A percentile compares a stretch with the other conserved stretches of the same genome.
Evolutionary conservation across 2,888 invertebrate genomes (phyloP).

Genomic region (Crioceris asparagi): DNA sequence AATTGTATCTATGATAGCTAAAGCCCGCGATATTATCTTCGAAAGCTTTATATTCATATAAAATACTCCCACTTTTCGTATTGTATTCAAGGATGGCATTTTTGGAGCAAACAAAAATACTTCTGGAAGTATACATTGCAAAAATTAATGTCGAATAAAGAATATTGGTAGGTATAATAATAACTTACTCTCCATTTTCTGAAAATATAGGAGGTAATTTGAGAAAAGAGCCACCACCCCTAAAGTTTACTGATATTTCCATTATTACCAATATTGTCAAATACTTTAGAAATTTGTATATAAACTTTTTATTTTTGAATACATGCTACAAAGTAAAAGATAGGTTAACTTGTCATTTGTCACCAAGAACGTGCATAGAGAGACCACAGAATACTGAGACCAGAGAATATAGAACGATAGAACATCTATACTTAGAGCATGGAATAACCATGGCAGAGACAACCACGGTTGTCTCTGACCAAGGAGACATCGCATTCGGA

Average conservation of each 20-base stretch:
- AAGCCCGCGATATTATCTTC: conserved; percentile 43
- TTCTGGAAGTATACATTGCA: conserved; percentile 46
- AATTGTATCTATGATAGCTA: conserved; percentile 35
- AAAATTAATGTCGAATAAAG: too few relatives aligned
- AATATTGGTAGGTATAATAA: conserved; percentile 1
- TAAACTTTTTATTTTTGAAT: too few relatives aligned
- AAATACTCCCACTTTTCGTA: conserved; percentile 52
- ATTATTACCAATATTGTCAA: conserved; percentile 13
- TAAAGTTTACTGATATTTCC: conserved; percentile 41
- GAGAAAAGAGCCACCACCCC: conserved; percentile 53
- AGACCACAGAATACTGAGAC: too few relatives aligned
- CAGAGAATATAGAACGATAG: too few relatives aligned
- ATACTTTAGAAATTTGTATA: not conserved
- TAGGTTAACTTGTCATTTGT: too few relatives aligned
- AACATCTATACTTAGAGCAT: too few relatives aligned
- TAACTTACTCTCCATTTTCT: conserved; percentile 50
- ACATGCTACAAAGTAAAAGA: too few relatives aligned
- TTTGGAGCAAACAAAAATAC: conserved; percentile 49
- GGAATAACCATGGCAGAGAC: too few relatives aligned
- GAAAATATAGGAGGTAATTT: conserved; percentile 52
- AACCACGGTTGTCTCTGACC: too few relatives aligned
- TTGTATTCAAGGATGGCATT: conserved; percentile 51
- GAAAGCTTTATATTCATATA: conserved; percentile 47
- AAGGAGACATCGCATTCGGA: too few relatives aligned
- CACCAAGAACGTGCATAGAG: too few relatives aligned